Evolutionary conservation across 2,888 invertebrate species (phyloP).

Genomic region (Drosophila picticornis): DNA sequence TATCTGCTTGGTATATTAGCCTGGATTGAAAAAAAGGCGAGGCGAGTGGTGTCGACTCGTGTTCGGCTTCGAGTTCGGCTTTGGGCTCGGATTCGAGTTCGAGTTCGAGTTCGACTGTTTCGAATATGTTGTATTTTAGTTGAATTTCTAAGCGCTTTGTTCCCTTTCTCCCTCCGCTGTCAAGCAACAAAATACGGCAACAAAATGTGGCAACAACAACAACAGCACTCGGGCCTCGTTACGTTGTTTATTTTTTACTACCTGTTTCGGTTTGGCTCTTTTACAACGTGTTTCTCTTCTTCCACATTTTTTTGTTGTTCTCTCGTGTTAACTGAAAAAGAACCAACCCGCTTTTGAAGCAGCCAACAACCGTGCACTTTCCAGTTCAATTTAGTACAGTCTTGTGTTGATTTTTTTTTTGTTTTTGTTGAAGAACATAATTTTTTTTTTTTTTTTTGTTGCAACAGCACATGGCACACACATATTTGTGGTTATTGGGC

Average conservation of each 20-base stretch:
- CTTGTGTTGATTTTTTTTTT: constrained; percentile 50
- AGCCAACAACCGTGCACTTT: constrained; percentile 53
- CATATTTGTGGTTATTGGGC: background rate
- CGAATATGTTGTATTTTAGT: constrained; percentile 48
- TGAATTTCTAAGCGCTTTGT: constrained; percentile 62
- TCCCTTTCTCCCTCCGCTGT: constrained; percentile 29
- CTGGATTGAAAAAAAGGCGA: constrained; percentile 33
- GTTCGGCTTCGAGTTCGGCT: constrained; percentile 31
- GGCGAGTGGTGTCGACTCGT: constrained; percentile 10
- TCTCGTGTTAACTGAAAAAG: constrained; percentile 55
- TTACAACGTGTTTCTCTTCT: constrained; percentile 66
- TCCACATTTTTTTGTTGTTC: constrained; percentile 9
- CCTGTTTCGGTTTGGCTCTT: constrained; percentile 72
- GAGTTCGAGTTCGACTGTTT: constrained; percentile 17
- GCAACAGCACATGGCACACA: background rate
- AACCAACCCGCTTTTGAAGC: constrained; percentile 36
- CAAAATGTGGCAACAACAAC: constrained; percentile 34
- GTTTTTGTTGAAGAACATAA: constrained; percentile 21
- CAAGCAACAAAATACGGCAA: constrained; percentile 36
- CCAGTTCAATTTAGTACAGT: constrained; percentile 66
- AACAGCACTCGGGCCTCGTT: constrained; percentile 30
- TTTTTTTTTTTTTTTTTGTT: constrained; percentile 11
- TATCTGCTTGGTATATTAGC: constrained; percentile 32
- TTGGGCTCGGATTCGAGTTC: constrained; percentile 10
- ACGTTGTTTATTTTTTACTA: constrained; percentile 69